phyloP scores from a whole-genome alignment of 2,888 invertebrate genomes.

The Hirtodrosophila trivittata region DNA sequence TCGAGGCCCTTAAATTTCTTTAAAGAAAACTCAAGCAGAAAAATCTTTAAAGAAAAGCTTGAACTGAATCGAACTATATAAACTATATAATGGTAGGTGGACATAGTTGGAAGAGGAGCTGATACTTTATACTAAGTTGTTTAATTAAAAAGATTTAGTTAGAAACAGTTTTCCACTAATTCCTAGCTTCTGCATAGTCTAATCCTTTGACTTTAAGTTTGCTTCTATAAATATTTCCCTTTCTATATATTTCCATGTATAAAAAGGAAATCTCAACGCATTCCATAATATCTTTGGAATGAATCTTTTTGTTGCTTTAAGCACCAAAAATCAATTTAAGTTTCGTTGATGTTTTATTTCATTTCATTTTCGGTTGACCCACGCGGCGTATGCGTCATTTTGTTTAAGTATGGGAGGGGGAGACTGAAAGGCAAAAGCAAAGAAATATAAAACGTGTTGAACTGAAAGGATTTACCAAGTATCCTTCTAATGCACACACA shows the following conservation, averaged over 20 bases:
- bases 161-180: too few species aligned
- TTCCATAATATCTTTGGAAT: constrained; percentile 2
- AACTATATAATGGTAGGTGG: too few species aligned
- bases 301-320: constrained; percentile 6
- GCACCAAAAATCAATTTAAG: constrained; percentile 14
- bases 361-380: not conserved
- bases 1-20: not conserved
- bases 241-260: too few species aligned
- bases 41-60: constrained; percentile 5
- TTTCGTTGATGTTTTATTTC: constrained; percentile 2
- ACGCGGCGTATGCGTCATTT: constrained; percentile 61
- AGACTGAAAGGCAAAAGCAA: constrained; percentile 26
- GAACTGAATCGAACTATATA: too few species aligned
- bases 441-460: constrained; percentile 58
- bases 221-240: too few species aligned
- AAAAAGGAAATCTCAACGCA: constrained; percentile 29
- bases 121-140: too few species aligned
- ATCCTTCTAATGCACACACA: constrained; percentile 14
- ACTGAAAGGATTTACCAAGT: constrained; percentile 51
- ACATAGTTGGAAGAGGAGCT: too few species aligned
- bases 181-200: too few species aligned
- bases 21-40: too few species aligned
- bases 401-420: constrained; percentile 24
- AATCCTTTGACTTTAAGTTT: too few species aligned
- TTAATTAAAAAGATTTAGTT: too few species aligned